These are phyloP conservation scores for Oryzias woworae DNA, from an alignment of 2,113 vertebrate genomes.

Conservation along the genomic window DNA sequence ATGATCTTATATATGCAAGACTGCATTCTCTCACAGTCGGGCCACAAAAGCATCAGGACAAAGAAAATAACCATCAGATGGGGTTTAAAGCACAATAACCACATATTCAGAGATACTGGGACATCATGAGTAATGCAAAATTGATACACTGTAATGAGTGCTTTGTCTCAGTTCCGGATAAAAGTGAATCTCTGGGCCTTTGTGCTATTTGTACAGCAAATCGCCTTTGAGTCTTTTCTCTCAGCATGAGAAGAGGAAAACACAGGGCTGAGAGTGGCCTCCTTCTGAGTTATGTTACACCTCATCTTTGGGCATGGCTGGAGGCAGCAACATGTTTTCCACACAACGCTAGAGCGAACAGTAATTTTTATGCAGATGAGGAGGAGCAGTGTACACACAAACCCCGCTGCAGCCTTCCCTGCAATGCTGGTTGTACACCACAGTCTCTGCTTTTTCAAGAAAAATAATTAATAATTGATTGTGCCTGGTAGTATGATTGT, in stretches of 20 bases:
- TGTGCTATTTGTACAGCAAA: conserved; percentile 16
- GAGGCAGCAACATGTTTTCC: conserved; percentile 33
- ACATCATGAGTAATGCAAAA: not conserved
- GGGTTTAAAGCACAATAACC: not conserved
- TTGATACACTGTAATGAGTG: not conserved
- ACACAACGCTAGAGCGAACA: conserved; percentile 16
- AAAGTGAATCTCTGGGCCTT: conserved; percentile 10
- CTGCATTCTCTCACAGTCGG: not conserved
- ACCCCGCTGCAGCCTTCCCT: conserved; percentile 8
- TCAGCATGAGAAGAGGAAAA: conserved; percentile 12
- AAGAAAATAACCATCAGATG: not conserved
- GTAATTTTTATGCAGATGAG: conserved; percentile 45
- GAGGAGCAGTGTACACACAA: not conserved
- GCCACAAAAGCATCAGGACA: not conserved
- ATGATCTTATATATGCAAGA: too few species aligned
- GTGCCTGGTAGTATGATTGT: too few species aligned
- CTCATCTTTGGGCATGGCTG: conserved; percentile 45
- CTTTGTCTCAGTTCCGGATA: conserved; percentile 3
- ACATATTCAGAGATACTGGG: not conserved
- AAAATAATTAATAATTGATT: too few species aligned
- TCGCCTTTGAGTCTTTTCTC: conserved; percentile 6
- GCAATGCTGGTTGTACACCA: conserved; percentile 2
- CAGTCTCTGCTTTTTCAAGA: too few species aligned
- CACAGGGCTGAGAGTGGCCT: conserved; percentile 27
- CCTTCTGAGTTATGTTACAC: conserved; percentile 33